phyloP scores from a whole-genome alignment of 2,113 vertebrate genomes.

The Fulmarus glacialis region DNA sequence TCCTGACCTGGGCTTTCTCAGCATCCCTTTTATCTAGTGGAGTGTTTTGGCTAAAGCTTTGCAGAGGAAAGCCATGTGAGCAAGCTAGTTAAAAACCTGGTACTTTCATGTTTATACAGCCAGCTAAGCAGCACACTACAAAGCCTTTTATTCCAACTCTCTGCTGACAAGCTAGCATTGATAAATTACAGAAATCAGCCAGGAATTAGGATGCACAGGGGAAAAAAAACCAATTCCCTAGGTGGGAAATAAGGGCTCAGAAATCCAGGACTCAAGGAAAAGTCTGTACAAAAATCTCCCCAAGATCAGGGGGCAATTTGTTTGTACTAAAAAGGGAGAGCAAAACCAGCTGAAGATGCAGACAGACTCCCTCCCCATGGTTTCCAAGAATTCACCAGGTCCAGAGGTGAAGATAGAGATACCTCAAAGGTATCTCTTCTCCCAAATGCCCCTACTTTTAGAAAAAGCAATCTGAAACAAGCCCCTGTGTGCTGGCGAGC shows the following conservation, averaged over 20 bases:
- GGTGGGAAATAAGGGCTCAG: not conserved
- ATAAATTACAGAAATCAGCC: constrained; percentile 57
- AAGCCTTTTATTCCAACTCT: constrained; percentile 37
- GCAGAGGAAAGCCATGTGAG: constrained; percentile 49
- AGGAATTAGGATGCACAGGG: not conserved
- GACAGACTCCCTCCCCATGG: not conserved
- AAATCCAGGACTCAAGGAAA: not conserved
- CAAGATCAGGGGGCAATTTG: not conserved
- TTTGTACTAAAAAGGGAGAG: not conserved
- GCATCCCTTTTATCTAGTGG: constrained; percentile 32
- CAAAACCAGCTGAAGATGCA: not conserved
- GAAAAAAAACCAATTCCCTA: not conserved
- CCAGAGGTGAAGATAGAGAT: not conserved
- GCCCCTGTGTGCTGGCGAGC: not conserved
- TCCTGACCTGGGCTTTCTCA: constrained; percentile 44
- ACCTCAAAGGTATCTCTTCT: not conserved
- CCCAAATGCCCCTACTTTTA: not conserved
- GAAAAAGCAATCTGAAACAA: not conserved
- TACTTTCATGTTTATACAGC: constrained; percentile 42
- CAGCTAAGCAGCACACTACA: constrained; percentile 39
- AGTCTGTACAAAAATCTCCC: not conserved
- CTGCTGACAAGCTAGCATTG: constrained; percentile 27
- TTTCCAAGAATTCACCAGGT: not conserved
- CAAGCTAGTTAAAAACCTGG: constrained; percentile 45
- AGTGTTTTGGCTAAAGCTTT: constrained; percentile 57